phyloP scores from a whole-genome alignment of 2,888 invertebrate species.

The Lithophane ornitopus region DNA sequence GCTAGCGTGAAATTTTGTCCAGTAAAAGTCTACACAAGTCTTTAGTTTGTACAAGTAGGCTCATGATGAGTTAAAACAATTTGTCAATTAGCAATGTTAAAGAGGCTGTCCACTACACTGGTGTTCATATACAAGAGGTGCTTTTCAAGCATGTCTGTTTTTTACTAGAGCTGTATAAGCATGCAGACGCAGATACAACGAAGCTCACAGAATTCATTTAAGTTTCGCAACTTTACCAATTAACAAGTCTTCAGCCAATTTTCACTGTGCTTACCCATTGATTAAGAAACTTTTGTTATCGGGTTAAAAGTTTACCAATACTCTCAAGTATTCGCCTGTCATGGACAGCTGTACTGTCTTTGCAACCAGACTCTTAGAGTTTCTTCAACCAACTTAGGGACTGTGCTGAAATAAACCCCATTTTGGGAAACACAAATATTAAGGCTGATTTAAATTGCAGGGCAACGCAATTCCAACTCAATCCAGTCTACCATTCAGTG shows the following conservation, averaged over 20 bases:
- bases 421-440: background rate
- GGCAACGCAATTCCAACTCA: too few relatives aligned
- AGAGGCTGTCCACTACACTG: background rate
- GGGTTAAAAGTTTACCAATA: conserved; percentile 41
- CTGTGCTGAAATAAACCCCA: background rate
- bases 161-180: background rate
- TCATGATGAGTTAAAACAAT: background rate
- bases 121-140: background rate
- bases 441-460: background rate
- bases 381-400: background rate
- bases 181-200: conserved; percentile 16
- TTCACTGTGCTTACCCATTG: conserved; percentile 39
- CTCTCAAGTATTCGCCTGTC: conserved; percentile 18
- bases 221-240: conserved; percentile 54
- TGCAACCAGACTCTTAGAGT: background rate
- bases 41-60: too few relatives aligned
- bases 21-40: too few relatives aligned
- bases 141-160: too few relatives aligned
- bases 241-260: conserved; percentile 48
- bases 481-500: background rate
- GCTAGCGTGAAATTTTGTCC: background rate
- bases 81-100: background rate
- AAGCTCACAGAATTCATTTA: conserved; percentile 34
- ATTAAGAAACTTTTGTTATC: conserved; percentile 49
- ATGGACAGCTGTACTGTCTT: background rate